A percentile compares a stretch with the other conserved stretches of the same genome.
Evolutionary conservation across 2,113 vertebrate species (phyloP).

Genomic region (Pionites leucogaster): DNA sequence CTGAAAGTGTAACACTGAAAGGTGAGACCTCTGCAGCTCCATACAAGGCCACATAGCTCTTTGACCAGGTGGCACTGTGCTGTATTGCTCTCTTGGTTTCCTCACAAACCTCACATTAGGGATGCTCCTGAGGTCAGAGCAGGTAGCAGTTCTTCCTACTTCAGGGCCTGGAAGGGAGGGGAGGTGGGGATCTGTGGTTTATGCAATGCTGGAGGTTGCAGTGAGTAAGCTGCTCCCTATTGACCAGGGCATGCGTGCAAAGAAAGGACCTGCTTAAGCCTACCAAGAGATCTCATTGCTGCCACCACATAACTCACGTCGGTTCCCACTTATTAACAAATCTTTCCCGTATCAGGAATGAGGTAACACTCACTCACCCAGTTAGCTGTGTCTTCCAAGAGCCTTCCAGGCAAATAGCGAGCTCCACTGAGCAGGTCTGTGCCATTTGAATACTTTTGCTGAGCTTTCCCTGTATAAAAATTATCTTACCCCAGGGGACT

Average conservation of each 20-base stretch:
- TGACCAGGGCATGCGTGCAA: neutral
- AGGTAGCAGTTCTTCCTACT: neutral
- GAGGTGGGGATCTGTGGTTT: neutral
- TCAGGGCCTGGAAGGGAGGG: neutral
- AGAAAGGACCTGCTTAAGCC: neutral
- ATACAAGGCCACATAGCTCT: neutral
- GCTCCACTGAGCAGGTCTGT: neutral
- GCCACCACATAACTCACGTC: neutral
- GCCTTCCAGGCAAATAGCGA: conserved; percentile 4
- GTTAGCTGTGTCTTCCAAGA: conserved; percentile 9
- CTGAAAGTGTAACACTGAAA: neutral
- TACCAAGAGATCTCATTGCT: neutral
- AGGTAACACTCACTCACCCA: conserved; percentile 32
- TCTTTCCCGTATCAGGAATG: conserved; percentile 22
- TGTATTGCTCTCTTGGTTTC: neutral
- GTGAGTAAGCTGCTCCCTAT: neutral
- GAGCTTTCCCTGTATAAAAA: conserved; percentile 21
- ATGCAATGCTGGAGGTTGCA: neutral
- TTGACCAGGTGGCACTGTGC: neutral
- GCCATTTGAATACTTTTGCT: conserved; percentile 41
- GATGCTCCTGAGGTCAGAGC: neutral
- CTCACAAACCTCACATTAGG: neutral
- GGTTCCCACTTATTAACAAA: neutral
- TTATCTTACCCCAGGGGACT: conserved; percentile 13
- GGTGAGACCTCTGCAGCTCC: neutral